Percentiles rank a stretch among this genome's conserved stretches.
Evolutionary conservation across 2,888 invertebrate species (phyloP).

Genomic region (Ommatoiulus sabulosus): DNA sequence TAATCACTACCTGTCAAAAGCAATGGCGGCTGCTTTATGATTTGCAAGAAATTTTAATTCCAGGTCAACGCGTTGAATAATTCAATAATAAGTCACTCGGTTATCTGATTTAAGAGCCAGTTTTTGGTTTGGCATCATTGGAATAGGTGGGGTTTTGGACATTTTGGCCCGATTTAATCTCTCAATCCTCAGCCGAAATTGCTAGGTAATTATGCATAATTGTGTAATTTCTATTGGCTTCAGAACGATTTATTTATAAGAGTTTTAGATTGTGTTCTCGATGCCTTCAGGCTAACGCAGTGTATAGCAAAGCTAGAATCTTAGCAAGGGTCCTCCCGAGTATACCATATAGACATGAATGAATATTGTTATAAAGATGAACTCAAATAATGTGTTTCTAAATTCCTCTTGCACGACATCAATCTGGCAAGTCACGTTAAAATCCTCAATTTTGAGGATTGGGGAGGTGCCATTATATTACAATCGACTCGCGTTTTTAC

Average conservation of each 20-base stretch:
- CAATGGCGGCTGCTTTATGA: not conserved
- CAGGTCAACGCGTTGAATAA: not conserved
- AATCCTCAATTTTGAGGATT: not conserved
- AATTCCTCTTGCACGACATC: not conserved
- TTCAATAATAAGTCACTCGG: not conserved
- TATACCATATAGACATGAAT: not conserved
- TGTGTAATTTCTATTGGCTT: not conserved
- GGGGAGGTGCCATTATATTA: no score
- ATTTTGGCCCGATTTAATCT: not conserved
- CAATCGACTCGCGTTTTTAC: no score
- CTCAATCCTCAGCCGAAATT: not conserved
- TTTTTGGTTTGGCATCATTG: not conserved
- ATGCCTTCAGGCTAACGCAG: not conserved
- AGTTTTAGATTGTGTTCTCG: not conserved
- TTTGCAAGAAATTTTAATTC: not conserved
- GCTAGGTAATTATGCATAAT: not conserved
- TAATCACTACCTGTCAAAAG: not conserved
- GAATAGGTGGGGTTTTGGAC: not conserved
- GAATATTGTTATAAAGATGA: not conserved
- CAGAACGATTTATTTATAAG: not conserved
- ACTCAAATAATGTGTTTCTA: not conserved
- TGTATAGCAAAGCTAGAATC: not conserved
- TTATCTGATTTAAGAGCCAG: not conserved
- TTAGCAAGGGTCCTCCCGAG: not conserved
- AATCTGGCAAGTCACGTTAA: not conserved